These are phyloP conservation scores for Bovichtus diacanthus DNA, from an alignment of 2,797 vertebrate genomes.

Conservation along the genomic window DNA sequence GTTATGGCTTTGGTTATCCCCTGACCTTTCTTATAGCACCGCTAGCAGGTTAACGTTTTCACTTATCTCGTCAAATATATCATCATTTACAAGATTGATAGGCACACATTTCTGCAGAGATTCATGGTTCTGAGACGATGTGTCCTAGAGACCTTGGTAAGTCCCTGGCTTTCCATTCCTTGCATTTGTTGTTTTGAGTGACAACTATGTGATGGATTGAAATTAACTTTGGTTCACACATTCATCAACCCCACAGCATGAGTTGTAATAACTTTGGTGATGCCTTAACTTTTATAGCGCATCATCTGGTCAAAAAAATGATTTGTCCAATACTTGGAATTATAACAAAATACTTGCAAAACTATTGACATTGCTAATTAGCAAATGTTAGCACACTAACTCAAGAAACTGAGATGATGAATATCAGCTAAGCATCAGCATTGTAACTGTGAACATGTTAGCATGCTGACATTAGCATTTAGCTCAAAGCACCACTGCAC, in stretches of 20 bases:
- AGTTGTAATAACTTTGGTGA: too few species aligned
- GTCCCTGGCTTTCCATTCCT: too few species aligned
- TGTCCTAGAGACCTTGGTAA: neutral
- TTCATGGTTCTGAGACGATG: neutral
- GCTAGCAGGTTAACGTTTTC: too few species aligned
- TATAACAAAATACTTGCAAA: neutral
- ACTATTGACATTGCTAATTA: neutral
- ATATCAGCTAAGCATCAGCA: too few species aligned
- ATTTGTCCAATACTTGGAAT: neutral
- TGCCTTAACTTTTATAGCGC: too few species aligned
- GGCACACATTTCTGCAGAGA: neutral
- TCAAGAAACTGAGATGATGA: too few species aligned
- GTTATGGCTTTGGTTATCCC: too few species aligned
- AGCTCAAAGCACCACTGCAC: neutral
- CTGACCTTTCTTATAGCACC: too few species aligned
- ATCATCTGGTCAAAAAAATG: neutral
- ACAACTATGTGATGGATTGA: neutral
- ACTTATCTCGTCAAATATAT: too few species aligned
- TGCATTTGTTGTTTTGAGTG: too few species aligned
- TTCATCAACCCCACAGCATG: neutral
- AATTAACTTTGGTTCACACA: neutral
- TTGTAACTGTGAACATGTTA: too few species aligned
- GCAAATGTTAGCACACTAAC: neutral
- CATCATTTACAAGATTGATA: neutral
- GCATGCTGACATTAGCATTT: too few species aligned